A percentile compares a stretch with the other conserved stretches of the same genome.
Evolutionary conservation across 1,140 invertebrate genomes (phyloP).

Genomic region (Lepidurus couesii): DNA sequence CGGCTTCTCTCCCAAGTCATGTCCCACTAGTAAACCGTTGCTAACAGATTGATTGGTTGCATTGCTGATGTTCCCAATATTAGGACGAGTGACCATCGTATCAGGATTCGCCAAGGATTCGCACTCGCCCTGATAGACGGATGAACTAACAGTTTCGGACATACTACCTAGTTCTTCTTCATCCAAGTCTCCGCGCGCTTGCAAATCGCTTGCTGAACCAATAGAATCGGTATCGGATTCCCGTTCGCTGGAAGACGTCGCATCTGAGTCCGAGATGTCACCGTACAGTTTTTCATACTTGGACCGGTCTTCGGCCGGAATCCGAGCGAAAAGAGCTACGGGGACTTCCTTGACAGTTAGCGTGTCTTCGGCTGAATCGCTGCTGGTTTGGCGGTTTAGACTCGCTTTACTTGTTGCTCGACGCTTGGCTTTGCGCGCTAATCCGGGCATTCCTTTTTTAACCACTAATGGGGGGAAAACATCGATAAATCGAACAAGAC

Average conservation of each 20-base stretch:
- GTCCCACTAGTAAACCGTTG: conserved; percentile 56
- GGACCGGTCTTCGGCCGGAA: conserved; percentile 64
- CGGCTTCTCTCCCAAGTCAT: conserved; percentile 71
- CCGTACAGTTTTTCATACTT: conserved; percentile 65
- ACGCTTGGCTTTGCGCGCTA: not conserved
- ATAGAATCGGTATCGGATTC: conserved; percentile 63
- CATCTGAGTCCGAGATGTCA: conserved; percentile 32
- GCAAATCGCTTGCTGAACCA: conserved; percentile 65
- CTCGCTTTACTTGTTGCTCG: not conserved
- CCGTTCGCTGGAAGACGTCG: conserved; percentile 44
- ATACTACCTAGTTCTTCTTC: conserved; percentile 54
- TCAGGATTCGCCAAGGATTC: conserved; percentile 57
- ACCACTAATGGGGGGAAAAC: not conserved
- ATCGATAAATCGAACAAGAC: not conserved
- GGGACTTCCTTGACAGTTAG: not conserved
- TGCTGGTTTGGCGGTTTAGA: not conserved
- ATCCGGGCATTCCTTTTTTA: not conserved
- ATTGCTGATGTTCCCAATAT: conserved; percentile 29
- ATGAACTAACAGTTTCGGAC: conserved; percentile 61
- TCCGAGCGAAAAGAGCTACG: conserved; percentile 52
- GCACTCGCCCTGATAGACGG: conserved; percentile 64
- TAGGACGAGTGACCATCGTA: conserved; percentile 33
- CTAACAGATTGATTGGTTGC: conserved; percentile 29
- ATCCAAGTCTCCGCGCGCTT: conserved; percentile 53
- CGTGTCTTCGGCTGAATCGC: conserved; percentile 16